Evolutionary conservation across 1,140 invertebrate genomes (phyloP), one percentile per base, ranked within the genome.

Genomic region (Diuraphis noxia): DNA sequence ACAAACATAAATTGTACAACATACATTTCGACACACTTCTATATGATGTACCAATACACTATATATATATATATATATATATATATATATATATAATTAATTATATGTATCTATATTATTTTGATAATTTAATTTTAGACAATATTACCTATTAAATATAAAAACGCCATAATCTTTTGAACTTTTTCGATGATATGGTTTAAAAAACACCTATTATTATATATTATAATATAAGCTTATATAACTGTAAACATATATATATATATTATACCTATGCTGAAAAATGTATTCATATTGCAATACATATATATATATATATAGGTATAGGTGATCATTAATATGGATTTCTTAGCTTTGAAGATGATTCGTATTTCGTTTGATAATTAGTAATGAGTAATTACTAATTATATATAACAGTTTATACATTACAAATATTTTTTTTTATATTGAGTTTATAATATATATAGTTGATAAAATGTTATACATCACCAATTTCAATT

Each of bases 1-100:
- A 82, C 36, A 82, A 82, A 72, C 56, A 72, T 72, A 72, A n/a
- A 72, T n/a, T n/a, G 56, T n/a, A n/a, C n/a, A 63, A n/a, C 30
- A 63, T 63, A 63, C 30, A 63, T 63, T 63, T 17, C 30, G 13
- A 72, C n/a, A 72, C 30, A 72, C 56, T 72, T 72, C 56, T 72
- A 56, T 52, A n/a, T n/a, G 30, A 72, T 17, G 23, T 79, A 79
- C n/a, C 36, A 38, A 23, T 38, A 17, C 23, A 34, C 36, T 7
- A 23, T 36, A 38, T 72, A 17, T 49, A n/a, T 72, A n/a, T 72
- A n/a, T 63, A 63, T 63, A 10, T 56, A n/a, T n/a, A 46, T 46
- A 43, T 17, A 46, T 46, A 46, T 46, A 17, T 46, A 46, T 17
- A 17, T 46, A 46, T 17, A 46, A 46, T 46, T n/a, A n/a, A n/a